phyloP scores from a whole-genome alignment of 2,113 vertebrate species.

The Orcinus orca region DNA sequence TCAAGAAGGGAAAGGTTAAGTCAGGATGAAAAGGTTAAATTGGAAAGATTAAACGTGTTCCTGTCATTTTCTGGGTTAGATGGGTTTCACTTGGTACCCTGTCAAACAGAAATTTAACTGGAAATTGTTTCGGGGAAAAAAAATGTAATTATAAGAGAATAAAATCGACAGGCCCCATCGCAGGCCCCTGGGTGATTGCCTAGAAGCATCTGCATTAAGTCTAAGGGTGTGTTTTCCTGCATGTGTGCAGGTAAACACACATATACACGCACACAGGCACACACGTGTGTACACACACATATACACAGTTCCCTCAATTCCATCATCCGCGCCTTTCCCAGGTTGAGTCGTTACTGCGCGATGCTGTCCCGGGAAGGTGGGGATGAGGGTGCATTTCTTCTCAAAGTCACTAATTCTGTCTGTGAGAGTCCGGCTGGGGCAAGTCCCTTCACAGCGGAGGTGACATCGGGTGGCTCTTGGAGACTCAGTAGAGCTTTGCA shows the following conservation, averaged over 20 bases:
- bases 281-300: too few relatives aligned
- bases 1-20: not conserved
- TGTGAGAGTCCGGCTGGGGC: not conserved
- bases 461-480: rapidly evolving
- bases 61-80: not conserved
- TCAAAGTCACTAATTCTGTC: not conserved
- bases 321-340: not conserved
- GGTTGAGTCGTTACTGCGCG: rapidly evolving
- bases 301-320: not conserved
- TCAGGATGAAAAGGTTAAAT: not conserved
- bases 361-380: too few relatives aligned
- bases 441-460: not conserved
- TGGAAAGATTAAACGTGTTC: not conserved
- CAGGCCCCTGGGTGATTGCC: rapidly evolving
- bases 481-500: not conserved
- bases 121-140: not conserved
- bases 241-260: rapidly evolving
- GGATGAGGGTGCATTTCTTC: not conserved
- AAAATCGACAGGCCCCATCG: not conserved
- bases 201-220: not conserved
- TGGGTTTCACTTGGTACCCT: not conserved
- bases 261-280: not conserved
- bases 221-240: not conserved
- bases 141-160: not conserved
- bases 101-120: not conserved